phyloP scores from a whole-genome alignment of 2,797 vertebrate species.

The Huso huso region DNA sequence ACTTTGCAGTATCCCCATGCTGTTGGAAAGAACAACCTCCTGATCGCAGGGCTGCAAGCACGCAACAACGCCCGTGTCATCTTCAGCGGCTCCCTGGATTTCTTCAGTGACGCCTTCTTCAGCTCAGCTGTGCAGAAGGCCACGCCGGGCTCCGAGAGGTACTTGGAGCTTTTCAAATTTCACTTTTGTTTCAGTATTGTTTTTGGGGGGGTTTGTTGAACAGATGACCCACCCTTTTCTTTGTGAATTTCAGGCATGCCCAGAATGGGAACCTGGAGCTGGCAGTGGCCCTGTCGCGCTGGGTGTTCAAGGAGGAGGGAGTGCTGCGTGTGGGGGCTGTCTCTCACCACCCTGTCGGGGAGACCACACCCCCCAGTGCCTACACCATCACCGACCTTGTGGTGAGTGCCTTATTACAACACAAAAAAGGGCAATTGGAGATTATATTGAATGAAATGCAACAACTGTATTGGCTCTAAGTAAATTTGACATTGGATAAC shows the following conservation, averaged over 20 bases:
- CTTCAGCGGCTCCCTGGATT: constrained; percentile 91
- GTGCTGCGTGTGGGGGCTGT: constrained; percentile 88
- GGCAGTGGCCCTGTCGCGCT: constrained; percentile 80
- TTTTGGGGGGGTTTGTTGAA: too few species aligned
- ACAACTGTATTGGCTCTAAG: too few species aligned
- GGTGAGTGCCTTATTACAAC: constrained; percentile 56
- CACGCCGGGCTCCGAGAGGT: constrained; percentile 74
- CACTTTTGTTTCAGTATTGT: too few species aligned
- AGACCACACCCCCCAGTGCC: constrained; percentile 74
- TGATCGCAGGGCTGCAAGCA: constrained; percentile 91
- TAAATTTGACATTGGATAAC: too few species aligned
- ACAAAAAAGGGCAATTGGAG: too few species aligned
- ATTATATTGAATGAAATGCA: not conserved
- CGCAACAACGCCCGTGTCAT: constrained; percentile 92
- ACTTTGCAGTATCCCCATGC: constrained; percentile 83
- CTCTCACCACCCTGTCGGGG: constrained; percentile 86
- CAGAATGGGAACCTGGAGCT: constrained; percentile 88
- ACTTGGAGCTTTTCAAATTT: not conserved
- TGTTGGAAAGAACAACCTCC: constrained; percentile 91
- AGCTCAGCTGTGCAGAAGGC: constrained; percentile 89
- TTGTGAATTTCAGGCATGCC: constrained; percentile 53
- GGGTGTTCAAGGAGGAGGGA: constrained; percentile 98
- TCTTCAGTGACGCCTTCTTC: constrained; percentile 94
- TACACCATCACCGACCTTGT: constrained; percentile 94
- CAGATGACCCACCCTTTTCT: too few species aligned